Evolutionary conservation across 2,888 invertebrate species (phyloP), one percentile per base, ranked within the genome.

Genomic region (Luperina testacea): DNA sequence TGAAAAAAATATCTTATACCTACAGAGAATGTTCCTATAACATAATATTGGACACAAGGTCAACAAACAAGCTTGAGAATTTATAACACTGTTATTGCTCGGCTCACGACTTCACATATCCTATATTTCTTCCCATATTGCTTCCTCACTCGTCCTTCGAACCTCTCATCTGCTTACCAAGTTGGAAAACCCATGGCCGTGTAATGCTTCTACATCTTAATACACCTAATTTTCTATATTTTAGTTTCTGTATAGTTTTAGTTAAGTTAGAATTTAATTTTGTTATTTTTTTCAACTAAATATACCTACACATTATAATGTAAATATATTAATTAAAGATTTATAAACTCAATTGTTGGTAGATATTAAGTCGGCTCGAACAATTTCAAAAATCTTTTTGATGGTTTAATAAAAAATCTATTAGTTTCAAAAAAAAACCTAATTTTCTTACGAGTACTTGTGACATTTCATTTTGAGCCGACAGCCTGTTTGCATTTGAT

Each of bases 31-130:
- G 17, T 51, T 51, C 51, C 51, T 17, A 17, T 17, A 17, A 57
- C 20, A 27, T 72, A n/a, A 67, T 82, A 74, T 27, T 9, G 57
- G 24, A 59, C 8, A 38, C 42, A 42, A 65, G 51, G 57, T 45
- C 48, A 27, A 57, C 53, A 51, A 67, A 51, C 45, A n/a, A 71
- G 32, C 59, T 61, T 38, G 13, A 42, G 9, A n/a, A 81, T 80
- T 32, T 57, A 81, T 68, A 68, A 27, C 17, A 48, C 5, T 38
- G 20, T 63, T 63, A 84, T 68, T 48, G 7, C 72, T 84, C 79
- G 67, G 80, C 71, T 79, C 45, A 48, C 4, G 27, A 65, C 7
- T 15, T 45, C 32, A 27, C 38, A 76, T 51, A 57, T 75, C 24
- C 7, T 27, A 48, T 42, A 48, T 32, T 38, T 5, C 15, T 7